Evolutionary conservation across 2,113 vertebrate genomes (phyloP), one percentile per base, ranked within the genome.

Genomic region (Apodemus sylvaticus): DNA sequence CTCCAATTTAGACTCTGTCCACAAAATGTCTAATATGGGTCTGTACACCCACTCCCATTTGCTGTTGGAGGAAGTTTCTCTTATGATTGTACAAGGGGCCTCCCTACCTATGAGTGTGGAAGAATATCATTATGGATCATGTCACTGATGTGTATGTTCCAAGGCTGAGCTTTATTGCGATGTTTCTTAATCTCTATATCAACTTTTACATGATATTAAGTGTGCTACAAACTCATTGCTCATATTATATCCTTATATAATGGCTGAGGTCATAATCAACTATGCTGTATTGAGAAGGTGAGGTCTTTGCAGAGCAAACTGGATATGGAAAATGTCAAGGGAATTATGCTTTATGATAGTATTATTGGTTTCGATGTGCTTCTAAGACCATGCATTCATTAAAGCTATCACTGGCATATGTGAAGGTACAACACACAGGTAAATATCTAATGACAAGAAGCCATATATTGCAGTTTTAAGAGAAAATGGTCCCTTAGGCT

Each of bases 261-360:
- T 3, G 42, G 14, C 34, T 73, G 16, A 58, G 31, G 3, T 24
- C 16, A 48, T n/a, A 55, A 36, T 45, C 2, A 48, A 16, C 51
- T n/a, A 1, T 12, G 11, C 64, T 81, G 16, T 24, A 14, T 55
- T 77, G 62, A 64, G 45, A 45, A 71, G 0, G 1, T 16, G 2
- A 12, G 24, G 53, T 22, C 64, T 74, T 62, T 79, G 20, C 5
- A 1, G 16, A 71, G 36, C 22, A 53, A 42, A 39, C 26, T 90
- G 26, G 53, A 12, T 22, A 68, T 73, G 53, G 3, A 86, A 62
- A 51, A n/a, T 10, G 13, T 64, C 0, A 24, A 24, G 2, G 55
- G 45, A 0, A 79, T 51, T 12, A 51, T n/a, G 9, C 0, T 13
- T 10, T 3, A 7, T 51, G 24, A 62, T 64, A 22, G 3, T 3